Percentiles rank a stretch among this genome's conserved stretches.
phyloP scores from a whole-genome alignment of 2,888 invertebrate genomes.

The Drosophila nr. medialis region DNA sequence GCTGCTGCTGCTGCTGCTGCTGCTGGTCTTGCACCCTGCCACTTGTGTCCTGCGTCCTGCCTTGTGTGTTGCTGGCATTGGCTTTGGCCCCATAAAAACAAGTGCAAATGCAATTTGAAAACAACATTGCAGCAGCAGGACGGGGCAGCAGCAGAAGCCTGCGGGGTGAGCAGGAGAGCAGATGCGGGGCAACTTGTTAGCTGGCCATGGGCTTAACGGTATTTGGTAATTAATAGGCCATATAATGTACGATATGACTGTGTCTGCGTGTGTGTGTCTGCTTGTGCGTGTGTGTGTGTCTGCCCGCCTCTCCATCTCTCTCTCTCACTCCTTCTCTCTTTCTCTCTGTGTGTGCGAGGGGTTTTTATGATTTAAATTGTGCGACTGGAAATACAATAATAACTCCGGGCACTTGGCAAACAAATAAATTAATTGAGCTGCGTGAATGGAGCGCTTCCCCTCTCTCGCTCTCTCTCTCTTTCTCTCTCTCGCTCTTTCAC shows the following conservation, averaged over 20 bases:
- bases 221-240: constrained; percentile 80
- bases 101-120: constrained; percentile 79
- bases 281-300: not conserved
- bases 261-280: constrained; percentile 3
- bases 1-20: constrained; percentile 1
- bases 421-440: constrained; percentile 78
- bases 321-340: not conserved
- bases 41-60: constrained; percentile 12
- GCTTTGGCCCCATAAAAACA: constrained; percentile 71
- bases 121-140: constrained; percentile 55
- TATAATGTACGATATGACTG: constrained; percentile 72
- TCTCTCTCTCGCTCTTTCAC: not conserved
- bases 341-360: constrained; percentile 2
- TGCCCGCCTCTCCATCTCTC: not conserved
- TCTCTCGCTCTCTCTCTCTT: not conserved
- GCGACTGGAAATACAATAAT: constrained; percentile 74
- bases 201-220: constrained; percentile 62
- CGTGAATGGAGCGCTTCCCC: constrained; percentile 23
- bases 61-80: constrained; percentile 6
- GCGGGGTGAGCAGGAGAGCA: not conserved
- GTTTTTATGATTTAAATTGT: constrained; percentile 73
- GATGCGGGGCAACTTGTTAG: constrained; percentile 39
- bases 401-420: constrained; percentile 68
- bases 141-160: not conserved
- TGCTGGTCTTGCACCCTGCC: constrained; percentile 2